phyloP scores from a whole-genome alignment of 2,888 invertebrate genomes.

The Cephonodes hylas region DNA sequence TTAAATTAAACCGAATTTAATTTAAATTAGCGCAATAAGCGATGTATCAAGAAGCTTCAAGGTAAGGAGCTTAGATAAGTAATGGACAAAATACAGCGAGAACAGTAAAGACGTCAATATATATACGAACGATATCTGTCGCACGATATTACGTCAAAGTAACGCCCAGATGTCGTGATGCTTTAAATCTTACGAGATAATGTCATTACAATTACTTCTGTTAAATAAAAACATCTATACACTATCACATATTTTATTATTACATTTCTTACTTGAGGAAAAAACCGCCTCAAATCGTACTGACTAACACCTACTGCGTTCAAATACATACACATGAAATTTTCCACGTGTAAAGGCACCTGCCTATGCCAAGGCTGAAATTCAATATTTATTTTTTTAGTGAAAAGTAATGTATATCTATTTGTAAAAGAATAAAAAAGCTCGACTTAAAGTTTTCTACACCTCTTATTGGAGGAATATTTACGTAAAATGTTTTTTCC shows the following conservation, averaged over 20 bases:
- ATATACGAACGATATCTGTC: constrained; percentile 75
- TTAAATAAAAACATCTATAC: not conserved
- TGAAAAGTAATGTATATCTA: too few species aligned
- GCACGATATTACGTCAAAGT: constrained; percentile 77
- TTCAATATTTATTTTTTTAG: too few species aligned
- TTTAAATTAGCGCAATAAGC: constrained; percentile 50
- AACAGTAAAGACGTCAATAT: constrained; percentile 68
- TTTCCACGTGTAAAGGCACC: too few species aligned
- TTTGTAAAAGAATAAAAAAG: too few species aligned
- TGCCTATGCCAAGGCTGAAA: too few species aligned
- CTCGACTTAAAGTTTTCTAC: too few species aligned
- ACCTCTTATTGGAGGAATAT: too few species aligned
- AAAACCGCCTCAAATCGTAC: not conserved
- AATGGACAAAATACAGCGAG: constrained; percentile 70
- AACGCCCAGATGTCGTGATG: constrained; percentile 75
- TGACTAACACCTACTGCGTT: not conserved
- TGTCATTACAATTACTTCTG: constrained; percentile 55
- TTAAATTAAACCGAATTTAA: constrained; percentile 30
- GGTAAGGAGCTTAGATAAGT: constrained; percentile 78
- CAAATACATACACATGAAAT: too few species aligned
- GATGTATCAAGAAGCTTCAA: constrained; percentile 68
- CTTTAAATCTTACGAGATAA: constrained; percentile 70
- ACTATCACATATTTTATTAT: not conserved
- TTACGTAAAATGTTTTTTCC: too few species aligned
- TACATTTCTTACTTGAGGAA: not conserved